phyloP scores from a whole-genome alignment of 2,888 invertebrate genomes.

The Eristalis pertinax region DNA sequence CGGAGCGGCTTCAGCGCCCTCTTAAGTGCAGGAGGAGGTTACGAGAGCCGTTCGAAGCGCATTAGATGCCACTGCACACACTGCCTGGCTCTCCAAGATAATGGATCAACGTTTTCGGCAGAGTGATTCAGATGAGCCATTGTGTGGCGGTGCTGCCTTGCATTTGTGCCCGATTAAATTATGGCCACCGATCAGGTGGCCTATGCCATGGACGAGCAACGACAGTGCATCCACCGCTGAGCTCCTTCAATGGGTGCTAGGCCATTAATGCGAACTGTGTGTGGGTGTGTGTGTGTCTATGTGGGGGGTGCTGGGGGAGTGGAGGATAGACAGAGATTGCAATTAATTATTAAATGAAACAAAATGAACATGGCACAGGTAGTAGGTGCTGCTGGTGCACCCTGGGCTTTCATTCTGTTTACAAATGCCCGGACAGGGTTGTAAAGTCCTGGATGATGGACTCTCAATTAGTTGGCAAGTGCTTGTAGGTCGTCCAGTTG shows the following conservation, averaged over 20 bases:
- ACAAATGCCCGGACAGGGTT: not conserved
- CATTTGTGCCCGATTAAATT: constrained; percentile 10
- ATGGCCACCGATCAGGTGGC: constrained; percentile 5
- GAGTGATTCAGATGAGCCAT: constrained; percentile 20
- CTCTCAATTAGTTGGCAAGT: not conserved
- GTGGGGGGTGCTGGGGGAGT: not conserved
- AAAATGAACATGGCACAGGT: constrained; percentile 7
- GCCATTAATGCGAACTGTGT: not conserved
- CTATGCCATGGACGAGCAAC: not conserved
- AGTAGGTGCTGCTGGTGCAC: not conserved
- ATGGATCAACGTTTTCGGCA: constrained; percentile 28
- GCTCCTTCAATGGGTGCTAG: too few relatives aligned
- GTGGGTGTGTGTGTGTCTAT: not conserved
- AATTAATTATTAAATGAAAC: constrained; percentile 10
- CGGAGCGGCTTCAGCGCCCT: too few relatives aligned
- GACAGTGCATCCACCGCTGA: not conserved
- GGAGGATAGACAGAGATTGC: not conserved
- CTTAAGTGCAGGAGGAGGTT: too few relatives aligned
- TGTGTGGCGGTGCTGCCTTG: not conserved
- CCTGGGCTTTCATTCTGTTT: not conserved
- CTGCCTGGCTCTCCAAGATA: constrained; percentile 7
- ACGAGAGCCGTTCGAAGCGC: constrained; percentile 13
- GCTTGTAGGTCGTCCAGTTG: not conserved
- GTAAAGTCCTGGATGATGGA: constrained; percentile 1
- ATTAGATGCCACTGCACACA: constrained; percentile 31